Evolutionary conservation across 2,797 vertebrate genomes (phyloP).

Genomic region (Melanotaenia pygmaea): DNA sequence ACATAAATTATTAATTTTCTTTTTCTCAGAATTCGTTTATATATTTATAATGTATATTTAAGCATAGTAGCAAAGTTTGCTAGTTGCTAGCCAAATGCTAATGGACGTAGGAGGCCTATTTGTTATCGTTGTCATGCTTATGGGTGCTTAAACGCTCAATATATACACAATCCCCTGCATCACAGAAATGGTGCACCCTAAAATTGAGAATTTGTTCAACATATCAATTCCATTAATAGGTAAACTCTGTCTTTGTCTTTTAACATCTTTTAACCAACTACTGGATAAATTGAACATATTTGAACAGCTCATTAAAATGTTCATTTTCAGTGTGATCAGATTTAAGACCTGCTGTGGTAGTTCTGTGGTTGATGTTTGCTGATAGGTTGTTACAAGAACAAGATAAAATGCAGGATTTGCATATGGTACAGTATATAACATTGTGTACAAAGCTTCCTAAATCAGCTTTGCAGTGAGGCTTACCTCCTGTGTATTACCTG

Average conservation of each 20-base stretch:
- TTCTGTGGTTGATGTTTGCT: background rate
- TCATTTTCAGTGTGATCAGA: background rate
- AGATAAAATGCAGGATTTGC: background rate
- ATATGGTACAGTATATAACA: too few species aligned
- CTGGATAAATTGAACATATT: too few species aligned
- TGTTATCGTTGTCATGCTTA: background rate
- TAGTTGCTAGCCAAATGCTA: background rate
- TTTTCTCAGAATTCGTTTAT: too few species aligned
- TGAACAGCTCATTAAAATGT: background rate
- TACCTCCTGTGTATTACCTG: background rate
- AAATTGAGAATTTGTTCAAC: background rate
- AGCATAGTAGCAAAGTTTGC: too few species aligned
- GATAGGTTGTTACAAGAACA: background rate
- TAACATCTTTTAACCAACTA: too few species aligned
- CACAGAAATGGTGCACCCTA: background rate
- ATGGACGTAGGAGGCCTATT: background rate
- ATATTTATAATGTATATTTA: too few species aligned
- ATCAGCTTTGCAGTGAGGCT: background rate
- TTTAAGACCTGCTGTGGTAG: rapidly evolving
- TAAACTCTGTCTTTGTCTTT: background rate
- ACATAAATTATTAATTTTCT: too few species aligned
- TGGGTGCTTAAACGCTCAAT: background rate
- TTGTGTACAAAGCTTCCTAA: background rate
- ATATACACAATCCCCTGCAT: background rate
- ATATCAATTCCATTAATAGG: background rate